Conservation (phyloP, 2,888 invertebrate species). For the Limnephilus auricula region DNA sequence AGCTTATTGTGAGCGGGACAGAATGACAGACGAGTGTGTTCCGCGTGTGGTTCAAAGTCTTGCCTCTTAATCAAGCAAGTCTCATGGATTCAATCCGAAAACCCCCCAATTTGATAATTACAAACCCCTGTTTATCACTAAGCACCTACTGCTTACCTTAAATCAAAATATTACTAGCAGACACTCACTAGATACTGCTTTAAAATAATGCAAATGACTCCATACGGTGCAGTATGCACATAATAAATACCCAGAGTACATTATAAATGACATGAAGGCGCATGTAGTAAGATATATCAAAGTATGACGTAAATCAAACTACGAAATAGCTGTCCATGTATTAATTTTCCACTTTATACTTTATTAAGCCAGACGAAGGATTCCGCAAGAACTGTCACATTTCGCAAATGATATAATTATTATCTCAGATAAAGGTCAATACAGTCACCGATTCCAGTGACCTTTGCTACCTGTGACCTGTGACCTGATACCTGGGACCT, state of each 20-base stretch:
- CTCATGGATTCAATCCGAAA: no score
- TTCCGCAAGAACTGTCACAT: background rate
- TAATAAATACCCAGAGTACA: background rate
- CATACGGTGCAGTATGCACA: background rate
- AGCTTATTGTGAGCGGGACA: no score
- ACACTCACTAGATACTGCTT: background rate
- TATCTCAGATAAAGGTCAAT: background rate
- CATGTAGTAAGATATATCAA: background rate
- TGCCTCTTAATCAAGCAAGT: no score
- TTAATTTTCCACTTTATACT: background rate
- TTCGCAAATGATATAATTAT: conserved; percentile 2
- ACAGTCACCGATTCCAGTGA: background rate
- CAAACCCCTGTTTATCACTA: no score
- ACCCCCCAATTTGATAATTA: no score
- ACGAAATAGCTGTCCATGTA: background rate
- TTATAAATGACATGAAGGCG: background rate
- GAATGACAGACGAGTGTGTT: no score
- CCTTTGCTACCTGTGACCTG: background rate
- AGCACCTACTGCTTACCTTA: no score
- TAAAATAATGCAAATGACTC: background rate
- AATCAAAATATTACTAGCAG: background rate
- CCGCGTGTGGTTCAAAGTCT: no score
- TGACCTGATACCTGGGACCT: background rate
- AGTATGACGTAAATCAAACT: background rate
- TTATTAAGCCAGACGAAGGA: background rate